Evolutionary conservation across 2,888 invertebrate species (phyloP).

Genomic region (Agrochola lota): DNA sequence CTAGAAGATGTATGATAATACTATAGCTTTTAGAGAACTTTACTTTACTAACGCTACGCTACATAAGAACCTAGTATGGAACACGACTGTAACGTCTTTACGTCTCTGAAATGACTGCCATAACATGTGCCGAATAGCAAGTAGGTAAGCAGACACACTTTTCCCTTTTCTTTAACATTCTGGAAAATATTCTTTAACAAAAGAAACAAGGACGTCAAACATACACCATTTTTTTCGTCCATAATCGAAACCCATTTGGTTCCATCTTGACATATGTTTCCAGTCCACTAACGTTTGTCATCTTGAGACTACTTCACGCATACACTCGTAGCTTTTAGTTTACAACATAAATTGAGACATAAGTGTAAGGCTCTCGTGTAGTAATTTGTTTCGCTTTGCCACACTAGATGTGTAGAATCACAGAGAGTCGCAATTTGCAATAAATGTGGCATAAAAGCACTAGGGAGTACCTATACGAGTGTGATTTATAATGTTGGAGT

Average conservation of each 20-base stretch:
- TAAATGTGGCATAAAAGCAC: constrained; percentile 17
- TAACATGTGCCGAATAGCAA: constrained; percentile 44
- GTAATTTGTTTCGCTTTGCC: constrained; percentile 35
- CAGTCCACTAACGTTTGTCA: constrained; percentile 53
- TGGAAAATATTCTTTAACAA: constrained; percentile 33
- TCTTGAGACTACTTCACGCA: constrained; percentile 43
- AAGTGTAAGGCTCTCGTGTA: constrained; percentile 19
- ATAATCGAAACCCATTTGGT: constrained; percentile 57
- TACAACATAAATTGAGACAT: constrained; percentile 29
- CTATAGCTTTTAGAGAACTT: neutral
- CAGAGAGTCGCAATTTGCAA: constrained; percentile 1
- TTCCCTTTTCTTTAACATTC: constrained; percentile 25
- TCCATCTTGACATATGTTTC: constrained; percentile 49
- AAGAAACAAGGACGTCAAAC: constrained; percentile 45
- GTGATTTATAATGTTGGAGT: neutral
- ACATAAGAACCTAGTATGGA: neutral
- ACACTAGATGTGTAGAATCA: constrained; percentile 5
- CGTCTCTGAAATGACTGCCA: constrained; percentile 23
- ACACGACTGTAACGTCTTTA: constrained; percentile 18
- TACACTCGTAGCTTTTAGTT: constrained; percentile 38
- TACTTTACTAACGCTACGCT: neutral
- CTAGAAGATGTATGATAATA: neutral
- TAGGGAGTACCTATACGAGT: neutral
- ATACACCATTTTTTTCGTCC: constrained; percentile 26
- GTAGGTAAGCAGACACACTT: constrained; percentile 32